These are phyloP conservation scores for Gallinago jamesoni DNA, from an alignment of 2,113 vertebrate species.

Conservation along the genomic window DNA sequence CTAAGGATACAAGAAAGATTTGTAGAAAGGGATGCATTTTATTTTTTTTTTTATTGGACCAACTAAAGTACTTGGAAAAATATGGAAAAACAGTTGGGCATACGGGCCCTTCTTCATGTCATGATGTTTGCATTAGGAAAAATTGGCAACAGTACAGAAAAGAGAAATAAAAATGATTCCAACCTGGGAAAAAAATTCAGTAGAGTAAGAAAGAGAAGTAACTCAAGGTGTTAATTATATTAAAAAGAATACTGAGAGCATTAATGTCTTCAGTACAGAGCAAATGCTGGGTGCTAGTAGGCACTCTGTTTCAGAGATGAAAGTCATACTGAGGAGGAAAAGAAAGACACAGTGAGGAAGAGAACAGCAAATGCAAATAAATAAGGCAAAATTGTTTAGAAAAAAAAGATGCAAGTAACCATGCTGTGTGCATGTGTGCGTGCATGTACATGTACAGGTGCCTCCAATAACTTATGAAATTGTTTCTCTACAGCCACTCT, in stretches of 20 bases:
- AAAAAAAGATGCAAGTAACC: not conserved
- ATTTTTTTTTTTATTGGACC: not conserved
- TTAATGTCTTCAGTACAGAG: not conserved
- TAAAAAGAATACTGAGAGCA: not conserved
- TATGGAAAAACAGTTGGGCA: not conserved
- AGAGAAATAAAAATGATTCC: not conserved
- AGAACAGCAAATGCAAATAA: not conserved
- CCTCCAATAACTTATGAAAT: not conserved
- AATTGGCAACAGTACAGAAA: not conserved
- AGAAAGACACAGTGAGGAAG: not conserved
- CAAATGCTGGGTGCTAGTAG: not conserved
- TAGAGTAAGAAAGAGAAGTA: not conserved
- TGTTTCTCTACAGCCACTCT: not conserved
- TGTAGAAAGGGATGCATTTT: not conserved
- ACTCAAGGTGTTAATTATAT: not conserved
- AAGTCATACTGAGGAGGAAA: not conserved
- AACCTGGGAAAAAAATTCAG: not conserved
- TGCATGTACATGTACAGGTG: not conserved
- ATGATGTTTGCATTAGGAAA: not conserved
- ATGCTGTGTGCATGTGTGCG: not conserved
- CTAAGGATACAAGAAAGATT: not conserved
- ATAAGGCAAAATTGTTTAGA: not conserved
- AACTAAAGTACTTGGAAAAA: not conserved
- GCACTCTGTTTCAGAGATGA: not conserved
- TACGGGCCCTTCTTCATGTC: not conserved